Evolutionary conservation across 1,140 invertebrate genomes (phyloP), one percentile per base, ranked within the genome.

Genomic region (Stratiolaelaps scimitus): DNA sequence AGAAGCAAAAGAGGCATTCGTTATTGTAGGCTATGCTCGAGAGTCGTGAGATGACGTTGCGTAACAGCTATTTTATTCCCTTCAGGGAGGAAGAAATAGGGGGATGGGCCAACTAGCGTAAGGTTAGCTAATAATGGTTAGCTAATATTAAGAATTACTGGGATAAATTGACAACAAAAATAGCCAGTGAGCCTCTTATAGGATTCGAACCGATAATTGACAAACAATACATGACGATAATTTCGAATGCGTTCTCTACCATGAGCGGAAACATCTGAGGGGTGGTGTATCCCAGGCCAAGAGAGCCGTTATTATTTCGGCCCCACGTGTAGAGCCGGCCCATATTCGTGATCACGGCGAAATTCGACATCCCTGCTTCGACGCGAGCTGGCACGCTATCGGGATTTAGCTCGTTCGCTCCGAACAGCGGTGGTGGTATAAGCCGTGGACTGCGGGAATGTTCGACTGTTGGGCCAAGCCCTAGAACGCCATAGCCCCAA

Each of bases 401-500:
- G 30, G 83, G 80, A 69, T 85, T 83, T 67, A 91, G 88, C 69
- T 86, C 83, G 76, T 90, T 92, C 26, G 78, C 73, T 0, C 92
- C 92, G 77, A 96, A 94, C 19, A 96, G 75, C 0, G 84, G 80
- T 7, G 81, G 72, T 7, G 92, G 86, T 48, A 96, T 83, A 68
- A 81, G 72, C 53, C 82, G 80, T 1, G 92, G 92, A 69, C 75
- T 76, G 5, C 73, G 69, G 6, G 82, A 76, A 67, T 81, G 80
- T 66, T 83, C 78, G 0, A 87, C 82, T 71, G 84, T 78, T 0
- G 91, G 92, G 0, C 92, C 92, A 47, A 85, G 80, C 0, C 92
- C 92, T 46, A 97, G 77, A 69, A 93, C 81, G 53, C 93, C 93
- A 76, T 83, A 93, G 10, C 93, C 92, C 92, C 92, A 96, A 1